Base-by-base conservation (phyloP, 2,888 invertebrate genomes). In the Zootermopsis nevadensis region DNA sequence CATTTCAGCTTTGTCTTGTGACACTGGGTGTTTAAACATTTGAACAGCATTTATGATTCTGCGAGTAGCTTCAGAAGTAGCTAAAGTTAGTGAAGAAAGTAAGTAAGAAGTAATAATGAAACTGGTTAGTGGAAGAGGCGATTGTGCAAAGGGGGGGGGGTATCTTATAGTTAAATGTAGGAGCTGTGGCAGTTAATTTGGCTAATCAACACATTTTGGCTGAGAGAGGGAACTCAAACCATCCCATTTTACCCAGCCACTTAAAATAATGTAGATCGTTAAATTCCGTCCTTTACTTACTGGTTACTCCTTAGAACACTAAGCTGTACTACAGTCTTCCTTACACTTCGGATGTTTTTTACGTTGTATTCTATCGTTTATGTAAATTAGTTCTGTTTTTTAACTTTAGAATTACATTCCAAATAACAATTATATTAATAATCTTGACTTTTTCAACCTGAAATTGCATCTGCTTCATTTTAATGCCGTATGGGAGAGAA, bases 191-290 rank as follows among this genome's bases (percentile, higher is more conserved):
- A 81, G 80, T 80, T 83, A 83, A 83, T 83, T 83, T 81, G 55
- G 83, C 83, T 83, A 83, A 83, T 83, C 83, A 83, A 83, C 83
- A 55, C 83, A 55, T 83, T 72, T 69, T 42, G 77, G 77, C 55
- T 66, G 72, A 81, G 66, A 30, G 81, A n/a, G 38, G 69, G 48
- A 67, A 77, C 82, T 67, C 30, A 60, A 82, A 77, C 82, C 82
- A 31, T 55, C 60, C 76, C 76, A 76, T 66, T 67, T 66, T 80
- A 80, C 69, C 80, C 55, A 83, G 79, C 81, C 74, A 81, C 83
- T 80, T 81, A 81, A 72, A 84, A 84, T 84, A 79, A 84, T 84
- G 69, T 48, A 69, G 35, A 67, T 82, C 82, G 84, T 84, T 84
- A 84, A 82, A 84, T 81, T 81, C 81, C 72, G 72, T 77, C 77